Base-by-base conservation (phyloP, 1,140 invertebrate species). In the Anastrepha obliqua region DNA sequence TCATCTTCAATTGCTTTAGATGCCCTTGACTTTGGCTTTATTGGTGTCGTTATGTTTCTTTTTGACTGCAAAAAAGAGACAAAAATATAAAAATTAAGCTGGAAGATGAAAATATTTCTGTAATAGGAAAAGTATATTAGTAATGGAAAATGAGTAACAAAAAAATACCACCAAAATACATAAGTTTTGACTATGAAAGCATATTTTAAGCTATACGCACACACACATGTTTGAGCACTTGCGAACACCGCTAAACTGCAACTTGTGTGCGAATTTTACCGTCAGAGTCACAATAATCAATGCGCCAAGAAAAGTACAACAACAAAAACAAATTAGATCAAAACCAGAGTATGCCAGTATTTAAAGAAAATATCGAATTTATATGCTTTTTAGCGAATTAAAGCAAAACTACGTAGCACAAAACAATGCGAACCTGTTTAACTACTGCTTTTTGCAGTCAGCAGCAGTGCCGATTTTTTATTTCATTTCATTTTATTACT, bases 11-110 rank as follows among this genome's bases (percentile, higher is more conserved):
- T 87, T 87, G 86, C 86, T 58, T 64, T 64, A 51, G 51, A 88
- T 86, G 87, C 85, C 87, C 89, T 87, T 88, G 87, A 89, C 88
- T 87, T 89, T 89, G 67, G 87, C 87, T 87, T 88, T 89, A 20
- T 42, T 89, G 85, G 51, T 59, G 13, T 88, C 87, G 62, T 86
- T 87, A 17, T 89, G 88, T 70, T 89, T 89, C 86, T 87, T 89
- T 86, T 89, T 88, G 62, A 88, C 88, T 88, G 87, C 29, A 88
- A 87, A 29, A 29, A 29, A 59, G 15, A 78, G 86, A 58, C 7
- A 39, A 55, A 55, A 78, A 60, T 29, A 44, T n/a, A 47, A 42
- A 44, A 42, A 4, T 42, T 44, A 62, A 62, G 13, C 60, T 17
- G n/a, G 60, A 3, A 6, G 6, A 55, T 62, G 60, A 62, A 62